Percentiles rank a stretch among this genome's conserved stretches.
These are phyloP conservation scores for Datnioides undecimradiatus DNA, from an alignment of 2,113 vertebrate genomes.

Conservation along the genomic window DNA sequence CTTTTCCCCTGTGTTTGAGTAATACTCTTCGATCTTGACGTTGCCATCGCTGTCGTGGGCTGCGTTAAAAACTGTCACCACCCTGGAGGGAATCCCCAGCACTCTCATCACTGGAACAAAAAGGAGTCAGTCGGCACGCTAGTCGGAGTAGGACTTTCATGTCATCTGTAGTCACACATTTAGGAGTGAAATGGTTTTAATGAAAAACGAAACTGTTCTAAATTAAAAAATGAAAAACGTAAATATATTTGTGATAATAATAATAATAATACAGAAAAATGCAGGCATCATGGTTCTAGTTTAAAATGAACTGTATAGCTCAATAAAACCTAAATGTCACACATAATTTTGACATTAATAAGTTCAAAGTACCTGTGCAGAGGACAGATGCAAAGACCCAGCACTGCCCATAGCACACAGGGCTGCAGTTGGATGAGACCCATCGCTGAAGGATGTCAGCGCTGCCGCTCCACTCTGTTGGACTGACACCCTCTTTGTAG, in stretches of 20 bases:
- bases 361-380: constrained; percentile 68
- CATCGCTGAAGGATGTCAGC: constrained; percentile 70
- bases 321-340: background rate
- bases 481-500: constrained; percentile 56
- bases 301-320: too few relatives aligned
- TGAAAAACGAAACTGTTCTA: too few relatives aligned
- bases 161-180: background rate
- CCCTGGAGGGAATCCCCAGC: constrained; percentile 74
- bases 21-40: constrained; percentile 61
- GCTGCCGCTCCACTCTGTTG: constrained; percentile 70
- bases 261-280: too few relatives aligned
- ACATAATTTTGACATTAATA: background rate
- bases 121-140: background rate
- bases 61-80: constrained; percentile 77
- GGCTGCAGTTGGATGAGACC: constrained; percentile 50
- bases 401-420: constrained; percentile 75
- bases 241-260: too few relatives aligned
- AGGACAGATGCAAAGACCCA: constrained; percentile 76
- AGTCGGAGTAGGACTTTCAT: background rate
- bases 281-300: too few relatives aligned
- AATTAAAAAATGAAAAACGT: too few relatives aligned
- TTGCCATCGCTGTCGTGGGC: constrained; percentile 68
- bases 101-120: constrained; percentile 71
- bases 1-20: constrained; percentile 65
- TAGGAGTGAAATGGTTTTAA: background rate